Evolutionary conservation across 2,888 invertebrate species (phyloP).

Genomic region (Sinelater perroti): DNA sequence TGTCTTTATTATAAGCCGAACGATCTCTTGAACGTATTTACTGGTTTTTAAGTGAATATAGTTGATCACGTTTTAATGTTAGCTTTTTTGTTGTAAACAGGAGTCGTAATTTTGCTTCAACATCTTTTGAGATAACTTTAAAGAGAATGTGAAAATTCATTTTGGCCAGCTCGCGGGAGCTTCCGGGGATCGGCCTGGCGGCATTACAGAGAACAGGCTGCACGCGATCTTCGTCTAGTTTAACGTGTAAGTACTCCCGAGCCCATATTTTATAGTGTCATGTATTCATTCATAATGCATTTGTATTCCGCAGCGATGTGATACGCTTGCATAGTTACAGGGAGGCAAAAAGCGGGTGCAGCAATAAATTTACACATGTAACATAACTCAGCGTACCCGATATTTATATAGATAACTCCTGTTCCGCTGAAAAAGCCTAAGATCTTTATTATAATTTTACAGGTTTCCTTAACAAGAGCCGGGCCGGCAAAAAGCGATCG

Average conservation of each 20-base stretch:
- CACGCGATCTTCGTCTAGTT: constrained; percentile 26
- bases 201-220: constrained; percentile 19
- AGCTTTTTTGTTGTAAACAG: no score
- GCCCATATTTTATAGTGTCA: constrained; percentile 45
- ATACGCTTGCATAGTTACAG: constrained; percentile 48
- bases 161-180: constrained; percentile 14
- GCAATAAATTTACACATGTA: constrained; percentile 53
- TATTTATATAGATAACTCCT: constrained; percentile 41
- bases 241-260: constrained; percentile 31
- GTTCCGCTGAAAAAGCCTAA: constrained; percentile 50
- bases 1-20: no score
- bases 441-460: constrained; percentile 57
- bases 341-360: constrained; percentile 48
- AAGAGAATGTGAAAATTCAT: no score
- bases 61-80: no score
- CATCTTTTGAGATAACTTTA: no score
- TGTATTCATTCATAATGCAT: constrained; percentile 46
- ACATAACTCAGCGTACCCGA: constrained; percentile 51
- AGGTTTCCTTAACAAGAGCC: constrained; percentile 52
- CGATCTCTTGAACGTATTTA: no score
- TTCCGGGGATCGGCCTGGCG: constrained; percentile 29
- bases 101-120: no score
- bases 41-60: no score
- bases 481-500: constrained; percentile 36
- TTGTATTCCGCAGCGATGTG: constrained; percentile 46